These are phyloP conservation scores for Micropterix aruncella DNA, from an alignment of 2,888 invertebrate species.

Conservation along the genomic window DNA sequence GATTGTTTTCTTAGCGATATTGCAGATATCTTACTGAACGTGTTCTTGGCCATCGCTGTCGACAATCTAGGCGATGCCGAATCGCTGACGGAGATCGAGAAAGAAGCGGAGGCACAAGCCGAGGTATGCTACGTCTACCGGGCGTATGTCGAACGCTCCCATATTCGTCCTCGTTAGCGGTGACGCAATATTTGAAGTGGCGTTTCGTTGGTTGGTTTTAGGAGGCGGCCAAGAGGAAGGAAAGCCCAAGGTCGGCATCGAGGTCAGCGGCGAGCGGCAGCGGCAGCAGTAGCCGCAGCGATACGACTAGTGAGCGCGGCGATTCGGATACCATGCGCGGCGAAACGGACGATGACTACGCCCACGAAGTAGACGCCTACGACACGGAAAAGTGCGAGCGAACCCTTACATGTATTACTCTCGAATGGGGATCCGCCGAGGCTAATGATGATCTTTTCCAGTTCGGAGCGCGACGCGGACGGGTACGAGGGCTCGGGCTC, in stretches of 20 bases:
- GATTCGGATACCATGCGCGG: conserved; percentile 43
- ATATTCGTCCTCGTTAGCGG: background rate
- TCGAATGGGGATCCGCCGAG: conserved; percentile 11
- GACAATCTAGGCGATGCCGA: conserved; percentile 99
- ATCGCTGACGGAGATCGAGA: conserved; percentile 88
- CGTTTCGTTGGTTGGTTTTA: too few species aligned
- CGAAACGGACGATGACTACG: conserved; percentile 49
- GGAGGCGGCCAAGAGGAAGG: too few species aligned
- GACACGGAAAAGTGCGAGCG: conserved; percentile 52
- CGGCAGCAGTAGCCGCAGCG: too few species aligned
- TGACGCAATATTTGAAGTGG: too few species aligned
- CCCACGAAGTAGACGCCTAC: conserved; percentile 49
- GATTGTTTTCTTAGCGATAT: too few species aligned
- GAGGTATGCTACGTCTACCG: conserved; percentile 8
- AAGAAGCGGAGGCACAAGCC: conserved; percentile 63
- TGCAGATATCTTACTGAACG: conserved; percentile 90
- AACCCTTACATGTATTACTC: conserved; percentile 5
- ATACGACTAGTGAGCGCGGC: too few species aligned
- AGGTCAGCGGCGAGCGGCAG: too few species aligned
- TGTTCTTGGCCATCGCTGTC: conserved; percentile 99
- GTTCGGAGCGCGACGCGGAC: conserved; percentile 44
- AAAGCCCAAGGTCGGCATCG: too few species aligned
- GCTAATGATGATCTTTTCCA: conserved; percentile 16
- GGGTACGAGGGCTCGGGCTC: too few species aligned
- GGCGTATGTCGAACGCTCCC: conserved; percentile 1